Base-by-base conservation (phyloP, 1,140 invertebrate genomes). In the Globodera ellingtonae region DNA sequence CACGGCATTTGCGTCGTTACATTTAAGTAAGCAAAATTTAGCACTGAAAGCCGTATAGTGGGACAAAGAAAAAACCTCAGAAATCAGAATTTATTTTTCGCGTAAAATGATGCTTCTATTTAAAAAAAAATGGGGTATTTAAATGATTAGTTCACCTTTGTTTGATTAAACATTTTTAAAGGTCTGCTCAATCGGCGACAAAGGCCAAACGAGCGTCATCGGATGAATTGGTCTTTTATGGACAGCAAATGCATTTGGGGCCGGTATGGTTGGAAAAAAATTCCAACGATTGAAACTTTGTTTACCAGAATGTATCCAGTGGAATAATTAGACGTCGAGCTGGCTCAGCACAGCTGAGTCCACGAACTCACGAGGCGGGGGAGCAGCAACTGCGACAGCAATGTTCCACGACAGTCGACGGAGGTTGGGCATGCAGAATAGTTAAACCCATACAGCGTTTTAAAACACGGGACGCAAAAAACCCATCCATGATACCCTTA, bases 151-250 rank as follows among this genome's bases (percentile, higher is more conserved):
- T 18, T 59, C 10, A 62, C 3, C 6, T 62, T 44, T n/a, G 13
- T n/a, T 82, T 13, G 21, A 24, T 73, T 48, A 50, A 1, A 13
- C 65, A 81, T 35, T 35, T 35, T 35, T 35, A 69, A 69, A 88
- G 85, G 73, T 81, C 79, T 21, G 72, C 77, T 9, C 84, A 88
- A 69, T 77, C 78, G 24, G 87, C 87, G 9, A 66, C 80, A 13
- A 78, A 81, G 59, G 87, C 86, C 0, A 79, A 81, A 62, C 72
- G 75, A 35, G 87, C 87, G 10, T 75, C 76, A 47, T 76, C 84
- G 46, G 86, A 89, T 59, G 87, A 88, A 67, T 80, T 88, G n/a
- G 81, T 83, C n/a, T 88, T 88, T 69, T 88, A 88, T 70, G 88
- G 88, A 9, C 88, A 88, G 78, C 73, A 79, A 21, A 88, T 88